Percentiles rank a stretch among this genome's conserved stretches.
These are phyloP conservation scores for Lamellibrachia columna DNA, from an alignment of 2,888 invertebrate genomes.

Conservation along the genomic window DNA sequence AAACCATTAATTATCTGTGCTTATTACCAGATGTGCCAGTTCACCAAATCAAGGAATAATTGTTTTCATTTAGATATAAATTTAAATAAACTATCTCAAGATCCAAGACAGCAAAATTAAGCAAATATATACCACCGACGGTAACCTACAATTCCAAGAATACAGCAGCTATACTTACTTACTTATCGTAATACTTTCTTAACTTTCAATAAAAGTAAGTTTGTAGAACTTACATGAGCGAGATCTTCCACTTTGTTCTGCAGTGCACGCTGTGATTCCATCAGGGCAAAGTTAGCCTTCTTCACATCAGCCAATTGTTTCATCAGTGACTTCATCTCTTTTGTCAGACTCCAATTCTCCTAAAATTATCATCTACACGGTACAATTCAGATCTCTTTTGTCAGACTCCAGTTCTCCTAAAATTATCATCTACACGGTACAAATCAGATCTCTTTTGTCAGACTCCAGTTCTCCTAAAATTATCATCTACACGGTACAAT, in stretches of 20 bases:
- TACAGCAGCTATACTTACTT: background rate
- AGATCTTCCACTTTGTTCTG: constrained; percentile 50
- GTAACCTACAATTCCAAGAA: background rate
- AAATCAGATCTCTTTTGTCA: constrained; percentile 44
- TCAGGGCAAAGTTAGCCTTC: constrained; percentile 50
- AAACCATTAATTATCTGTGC: too few relatives aligned
- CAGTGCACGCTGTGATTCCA: constrained; percentile 55
- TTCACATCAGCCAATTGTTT: constrained; percentile 54
- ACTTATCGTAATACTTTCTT: background rate
- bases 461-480: background rate
- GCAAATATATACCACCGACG: too few relatives aligned
- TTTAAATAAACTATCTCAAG: too few relatives aligned
- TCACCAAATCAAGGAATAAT: background rate
- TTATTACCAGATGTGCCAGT: too few relatives aligned
- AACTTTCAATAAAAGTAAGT: background rate
- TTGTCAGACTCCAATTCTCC: constrained; percentile 35
- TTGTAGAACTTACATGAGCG: constrained; percentile 46
- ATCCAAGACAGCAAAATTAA: too few relatives aligned
- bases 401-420: constrained; percentile 30
- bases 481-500: background rate
- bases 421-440: background rate
- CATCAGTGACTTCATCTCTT: constrained; percentile 50
- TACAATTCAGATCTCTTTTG: constrained; percentile 42
- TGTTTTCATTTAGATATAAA: too few relatives aligned
- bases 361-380: background rate